Evolutionary conservation across 2,113 vertebrate species (phyloP), one percentile per base, ranked within the genome.

Genomic region (Paedocypris sp.): DNA sequence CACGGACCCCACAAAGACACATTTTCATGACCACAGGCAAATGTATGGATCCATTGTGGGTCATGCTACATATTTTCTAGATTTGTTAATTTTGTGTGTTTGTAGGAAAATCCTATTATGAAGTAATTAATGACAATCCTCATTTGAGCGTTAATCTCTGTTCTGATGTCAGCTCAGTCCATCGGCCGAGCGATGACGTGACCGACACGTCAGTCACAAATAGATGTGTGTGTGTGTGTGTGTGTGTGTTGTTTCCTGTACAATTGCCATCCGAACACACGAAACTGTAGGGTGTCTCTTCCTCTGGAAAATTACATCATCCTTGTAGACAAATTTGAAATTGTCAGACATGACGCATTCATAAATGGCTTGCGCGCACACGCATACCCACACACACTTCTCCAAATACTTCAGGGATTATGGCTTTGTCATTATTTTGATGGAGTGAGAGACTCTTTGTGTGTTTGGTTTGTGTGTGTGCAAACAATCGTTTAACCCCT

Each of bases 31-130:
- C 39, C 38, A 9, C 26, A 6, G 10, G 50, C 29, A 67, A 61
- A 56, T 45, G 61, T 11, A 59, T 10, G 42, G 11, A 19, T 11
- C 6, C 31, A 10, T 45, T 18, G 46, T 16, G 33, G 12, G 29
- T 19, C 45, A 20, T 53, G 15, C 51, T 9, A 38, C 22, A 4
- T 36, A 10, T 10, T 16, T 26, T 54, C 18, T 16, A 32, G 50
- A 33, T 15, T 45, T 36, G 18, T 16, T 49, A 9, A 26, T 36
- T 18, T 35, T 39, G 32, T 36, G 8, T 42, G 32, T 20, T 12
- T 15, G 36, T 20, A 31, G 22, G 33, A 35, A 39, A 41, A 50
- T 41, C 11, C 69, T 62, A 22, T 18, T 58, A 63, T 67, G 60
- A 46, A 58, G 25, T 3, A 32, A 18, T 26, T 13, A 28, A n/a